A percentile compares a stretch with the other conserved stretches of the same genome.
phyloP scores from a whole-genome alignment of 2,113 vertebrate genomes.

The Chaetura pelagica region DNA sequence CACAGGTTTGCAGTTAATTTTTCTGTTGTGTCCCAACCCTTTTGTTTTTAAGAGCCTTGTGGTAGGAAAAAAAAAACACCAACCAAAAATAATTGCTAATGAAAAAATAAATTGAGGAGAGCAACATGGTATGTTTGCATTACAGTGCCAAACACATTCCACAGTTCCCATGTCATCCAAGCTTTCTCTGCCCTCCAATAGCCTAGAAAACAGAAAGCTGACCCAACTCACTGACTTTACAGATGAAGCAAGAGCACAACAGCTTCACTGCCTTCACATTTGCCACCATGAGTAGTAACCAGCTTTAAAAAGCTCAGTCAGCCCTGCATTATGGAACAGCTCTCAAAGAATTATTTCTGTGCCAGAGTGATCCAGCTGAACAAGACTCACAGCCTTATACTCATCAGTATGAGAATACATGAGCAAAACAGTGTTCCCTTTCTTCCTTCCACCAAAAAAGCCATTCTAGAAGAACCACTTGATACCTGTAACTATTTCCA shows the following conservation, averaged over 20 bases:
- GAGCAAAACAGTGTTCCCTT: not conserved
- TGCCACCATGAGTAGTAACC: not conserved
- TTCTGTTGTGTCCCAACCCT: not conserved
- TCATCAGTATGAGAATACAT: not conserved
- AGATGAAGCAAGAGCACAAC: not conserved
- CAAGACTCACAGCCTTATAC: not conserved
- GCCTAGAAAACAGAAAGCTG: not conserved
- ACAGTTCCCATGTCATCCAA: not conserved
- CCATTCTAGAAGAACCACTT: not conserved
- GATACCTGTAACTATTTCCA: not conserved
- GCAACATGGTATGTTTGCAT: not conserved
- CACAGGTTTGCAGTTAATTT: not conserved
- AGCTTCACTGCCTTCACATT: not conserved
- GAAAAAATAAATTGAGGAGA: not conserved
- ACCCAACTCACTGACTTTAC: not conserved
- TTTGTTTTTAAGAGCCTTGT: not conserved
- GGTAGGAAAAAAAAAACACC: not conserved
- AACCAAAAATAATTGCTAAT: not conserved
- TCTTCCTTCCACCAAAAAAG: not conserved
- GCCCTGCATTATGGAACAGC: not conserved
- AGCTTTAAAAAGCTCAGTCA: not conserved
- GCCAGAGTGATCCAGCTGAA: not conserved
- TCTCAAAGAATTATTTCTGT: not conserved
- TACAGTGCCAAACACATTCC: not conserved
- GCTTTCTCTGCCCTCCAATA: not conserved